These are phyloP conservation scores for Tachuris rubrigastra DNA, from an alignment of 2,113 vertebrate species.

Conservation along the genomic window DNA sequence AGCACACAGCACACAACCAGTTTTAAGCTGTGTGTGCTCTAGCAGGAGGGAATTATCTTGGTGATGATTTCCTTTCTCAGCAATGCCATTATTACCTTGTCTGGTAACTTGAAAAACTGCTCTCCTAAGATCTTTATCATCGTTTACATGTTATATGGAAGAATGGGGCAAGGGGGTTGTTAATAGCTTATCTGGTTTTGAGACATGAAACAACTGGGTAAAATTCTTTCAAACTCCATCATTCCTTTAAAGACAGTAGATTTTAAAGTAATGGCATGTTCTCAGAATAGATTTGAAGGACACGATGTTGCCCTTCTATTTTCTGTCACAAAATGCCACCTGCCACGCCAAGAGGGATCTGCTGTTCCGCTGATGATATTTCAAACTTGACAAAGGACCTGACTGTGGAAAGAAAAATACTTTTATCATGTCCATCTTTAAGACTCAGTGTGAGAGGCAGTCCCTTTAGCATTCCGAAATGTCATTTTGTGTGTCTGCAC, in stretches of 20 bases:
- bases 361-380: background rate
- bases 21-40: background rate
- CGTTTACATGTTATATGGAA: background rate
- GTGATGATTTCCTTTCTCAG: background rate
- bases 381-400: background rate
- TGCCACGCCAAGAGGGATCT: background rate
- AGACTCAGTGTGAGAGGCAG: background rate
- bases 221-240: background rate
- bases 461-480: background rate
- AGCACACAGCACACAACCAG: background rate
- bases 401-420: background rate
- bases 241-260: background rate
- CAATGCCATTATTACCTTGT: background rate
- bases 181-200: background rate
- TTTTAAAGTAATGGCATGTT: background rate
- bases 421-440: background rate
- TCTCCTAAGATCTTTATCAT: background rate
- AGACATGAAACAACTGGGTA: background rate
- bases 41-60: background rate
- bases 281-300: background rate
- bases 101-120: background rate
- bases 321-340: background rate
- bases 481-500: background rate
- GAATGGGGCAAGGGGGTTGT: background rate
- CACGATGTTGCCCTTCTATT: background rate